Percentiles rank a stretch among this genome's conserved stretches.
Evolutionary conservation across 2,113 vertebrate genomes (phyloP).

Genomic region (Catharus bicknelli): DNA sequence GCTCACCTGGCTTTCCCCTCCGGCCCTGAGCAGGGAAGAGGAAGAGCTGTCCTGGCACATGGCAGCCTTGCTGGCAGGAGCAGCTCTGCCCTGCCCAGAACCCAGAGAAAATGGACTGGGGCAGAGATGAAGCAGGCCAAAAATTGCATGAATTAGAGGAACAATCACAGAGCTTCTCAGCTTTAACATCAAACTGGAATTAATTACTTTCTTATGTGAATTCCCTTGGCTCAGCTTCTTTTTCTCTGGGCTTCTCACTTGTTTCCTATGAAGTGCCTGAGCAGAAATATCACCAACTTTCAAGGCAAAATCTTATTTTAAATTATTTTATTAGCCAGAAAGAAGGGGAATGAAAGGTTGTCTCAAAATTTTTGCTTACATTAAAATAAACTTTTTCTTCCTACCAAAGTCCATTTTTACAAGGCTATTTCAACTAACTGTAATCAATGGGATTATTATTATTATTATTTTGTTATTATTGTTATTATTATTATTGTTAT

Average conservation of each 20-base stretch:
- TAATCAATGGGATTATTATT: background rate
- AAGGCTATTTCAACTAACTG: background rate
- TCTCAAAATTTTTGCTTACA: background rate
- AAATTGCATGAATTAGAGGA: background rate
- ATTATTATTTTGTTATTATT: no score
- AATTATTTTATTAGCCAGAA: background rate
- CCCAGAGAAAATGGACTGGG: background rate
- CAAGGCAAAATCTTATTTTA: background rate
- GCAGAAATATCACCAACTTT: background rate
- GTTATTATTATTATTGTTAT: no score
- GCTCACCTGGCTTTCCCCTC: background rate
- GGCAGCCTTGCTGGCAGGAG: rapidly evolving
- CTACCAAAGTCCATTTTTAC: background rate
- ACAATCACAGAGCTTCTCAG: background rate
- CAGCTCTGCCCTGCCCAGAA: background rate
- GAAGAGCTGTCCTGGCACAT: background rate
- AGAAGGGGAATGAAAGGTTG: background rate
- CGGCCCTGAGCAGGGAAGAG: background rate
- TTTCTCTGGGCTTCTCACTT: background rate
- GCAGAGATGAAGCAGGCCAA: background rate
- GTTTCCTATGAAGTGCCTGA: background rate
- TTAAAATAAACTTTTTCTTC: background rate
- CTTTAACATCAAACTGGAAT: background rate
- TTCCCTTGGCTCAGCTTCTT: background rate
- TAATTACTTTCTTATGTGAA: background rate